These are phyloP conservation scores for Bilobella aurantiaca DNA, from an alignment of 1,140 invertebrate species.

Conservation along the genomic window DNA sequence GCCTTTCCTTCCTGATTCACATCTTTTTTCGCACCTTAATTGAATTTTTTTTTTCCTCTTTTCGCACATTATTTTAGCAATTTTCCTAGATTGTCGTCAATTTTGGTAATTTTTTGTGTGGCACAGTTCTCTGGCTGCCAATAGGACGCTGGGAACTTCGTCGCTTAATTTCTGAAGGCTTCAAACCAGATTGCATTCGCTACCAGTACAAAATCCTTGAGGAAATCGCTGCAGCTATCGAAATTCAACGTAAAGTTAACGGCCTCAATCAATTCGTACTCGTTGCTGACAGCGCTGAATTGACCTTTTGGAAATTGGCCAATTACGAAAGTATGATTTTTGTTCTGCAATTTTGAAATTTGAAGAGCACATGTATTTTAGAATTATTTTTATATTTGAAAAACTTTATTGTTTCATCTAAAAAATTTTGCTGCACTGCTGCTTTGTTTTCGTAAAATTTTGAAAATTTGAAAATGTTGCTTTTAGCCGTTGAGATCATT, in stretches of 20 bases:
- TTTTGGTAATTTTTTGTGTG: too few relatives aligned
- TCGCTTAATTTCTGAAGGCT: neutral
- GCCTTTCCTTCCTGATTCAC: too few relatives aligned
- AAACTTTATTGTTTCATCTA: neutral
- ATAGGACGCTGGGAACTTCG: constrained; percentile 5
- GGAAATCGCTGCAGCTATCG: neutral
- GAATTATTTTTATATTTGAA: too few relatives aligned
- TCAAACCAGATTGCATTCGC: neutral
- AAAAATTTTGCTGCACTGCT: neutral
- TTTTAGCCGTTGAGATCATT: constrained; percentile 12
- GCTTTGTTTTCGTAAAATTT: too few relatives aligned
- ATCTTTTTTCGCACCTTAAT: too few relatives aligned
- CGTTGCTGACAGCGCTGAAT: constrained; percentile 19
- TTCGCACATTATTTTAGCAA: neutral
- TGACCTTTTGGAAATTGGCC: constrained; percentile 17
- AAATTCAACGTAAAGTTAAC: neutral
- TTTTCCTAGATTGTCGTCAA: too few relatives aligned
- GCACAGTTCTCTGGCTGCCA: neutral
- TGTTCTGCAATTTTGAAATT: too few relatives aligned
- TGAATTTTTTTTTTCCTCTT: too few relatives aligned
- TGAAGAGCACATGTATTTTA: too few relatives aligned
- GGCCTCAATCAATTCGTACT: constrained; percentile 16
- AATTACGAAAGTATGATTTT: constrained; percentile 20
- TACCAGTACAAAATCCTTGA: constrained; percentile 10
- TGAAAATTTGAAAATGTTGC: neutral